These are phyloP conservation scores for Arctia plantaginis DNA, from an alignment of 2,888 invertebrate genomes.

Conservation along the genomic window DNA sequence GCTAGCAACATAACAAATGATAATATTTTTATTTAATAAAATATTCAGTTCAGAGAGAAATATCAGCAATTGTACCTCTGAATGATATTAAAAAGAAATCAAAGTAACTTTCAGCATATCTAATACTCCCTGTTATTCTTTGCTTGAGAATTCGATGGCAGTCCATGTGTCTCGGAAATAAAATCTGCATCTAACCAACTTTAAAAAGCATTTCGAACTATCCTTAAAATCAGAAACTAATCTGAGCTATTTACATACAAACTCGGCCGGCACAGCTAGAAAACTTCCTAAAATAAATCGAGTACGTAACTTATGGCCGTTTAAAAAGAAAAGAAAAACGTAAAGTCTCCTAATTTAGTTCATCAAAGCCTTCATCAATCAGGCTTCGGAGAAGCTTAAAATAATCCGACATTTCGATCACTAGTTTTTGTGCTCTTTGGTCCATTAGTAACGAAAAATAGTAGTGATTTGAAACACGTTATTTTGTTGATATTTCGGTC, in stretches of 20 bases:
- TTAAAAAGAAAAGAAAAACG: slow-evolving; percentile 40
- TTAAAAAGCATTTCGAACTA: neutral
- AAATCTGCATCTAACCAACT: neutral
- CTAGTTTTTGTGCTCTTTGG: slow-evolving; percentile 45
- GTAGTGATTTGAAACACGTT: neutral
- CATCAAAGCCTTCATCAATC: slow-evolving; percentile 66
- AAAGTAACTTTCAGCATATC: too few relatives aligned
- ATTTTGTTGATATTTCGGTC: slow-evolving; percentile 22
- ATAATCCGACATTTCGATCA: slow-evolving; percentile 58
- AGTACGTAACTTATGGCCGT: slow-evolving; percentile 33
- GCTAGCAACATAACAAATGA: neutral
- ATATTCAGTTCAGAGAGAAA: neutral
- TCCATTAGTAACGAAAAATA: slow-evolving; percentile 40
- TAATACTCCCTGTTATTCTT: too few relatives aligned
- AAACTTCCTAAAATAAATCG: slow-evolving; percentile 40
- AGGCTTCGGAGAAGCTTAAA: slow-evolving; percentile 58
- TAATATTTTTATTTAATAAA: neutral
- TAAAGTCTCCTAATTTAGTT: slow-evolving; percentile 62
- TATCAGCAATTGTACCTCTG: neutral
- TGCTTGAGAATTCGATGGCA: too few relatives aligned
- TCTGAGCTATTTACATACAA: neutral
- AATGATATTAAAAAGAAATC: neutral
- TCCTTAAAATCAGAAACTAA: neutral
- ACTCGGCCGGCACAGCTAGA: slow-evolving; percentile 13
- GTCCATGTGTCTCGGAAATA: too few relatives aligned